A percentile compares a stretch with the other conserved stretches of the same genome.
Conservation (phyloP, 1,140 invertebrate species). For the Marisa cornuarietis region DNA sequence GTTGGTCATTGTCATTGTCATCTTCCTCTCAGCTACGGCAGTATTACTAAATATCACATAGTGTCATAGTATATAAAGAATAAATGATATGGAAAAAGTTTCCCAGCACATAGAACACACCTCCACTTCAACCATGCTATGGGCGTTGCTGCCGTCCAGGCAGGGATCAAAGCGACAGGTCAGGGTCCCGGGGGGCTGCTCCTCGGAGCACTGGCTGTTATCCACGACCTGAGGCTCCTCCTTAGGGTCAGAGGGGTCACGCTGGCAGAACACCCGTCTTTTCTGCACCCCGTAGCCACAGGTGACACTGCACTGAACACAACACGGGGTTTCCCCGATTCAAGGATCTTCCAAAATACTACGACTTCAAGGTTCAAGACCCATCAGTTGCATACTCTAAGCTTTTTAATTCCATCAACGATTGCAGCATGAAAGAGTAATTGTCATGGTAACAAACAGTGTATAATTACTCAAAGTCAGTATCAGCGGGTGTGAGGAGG, state of each 20-base stretch:
- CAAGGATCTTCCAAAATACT: too few relatives aligned
- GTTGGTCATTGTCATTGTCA: too few relatives aligned
- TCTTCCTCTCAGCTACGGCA: not conserved
- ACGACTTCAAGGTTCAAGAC: too few relatives aligned
- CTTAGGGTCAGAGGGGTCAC: constrained; percentile 8
- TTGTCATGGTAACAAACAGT: too few relatives aligned
- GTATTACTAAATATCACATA: not conserved
- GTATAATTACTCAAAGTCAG: too few relatives aligned
- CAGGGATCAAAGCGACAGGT: constrained; percentile 21
- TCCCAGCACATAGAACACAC: constrained; percentile 70
- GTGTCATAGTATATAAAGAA: too few relatives aligned
- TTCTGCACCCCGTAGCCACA: constrained; percentile 39
- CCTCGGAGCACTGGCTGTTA: not conserved
- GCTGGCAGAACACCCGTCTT: constrained; percentile 34
- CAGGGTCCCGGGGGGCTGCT: not conserved
- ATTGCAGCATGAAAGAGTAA: too few relatives aligned
- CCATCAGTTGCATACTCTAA: not conserved
- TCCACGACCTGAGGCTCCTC: constrained; percentile 13
- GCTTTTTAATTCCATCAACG: not conserved
- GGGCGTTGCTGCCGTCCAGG: constrained; percentile 20
- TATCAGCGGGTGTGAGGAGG: too few relatives aligned
- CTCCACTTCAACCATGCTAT: constrained; percentile 89
- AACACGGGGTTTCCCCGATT: too few relatives aligned
- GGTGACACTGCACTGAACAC: constrained; percentile 37
- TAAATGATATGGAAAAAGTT: not conserved